A percentile compares a stretch with the other conserved stretches of the same genome.
Evolutionary conservation across 2,888 invertebrate species (phyloP).

Genomic region (Timandra comae): DNA sequence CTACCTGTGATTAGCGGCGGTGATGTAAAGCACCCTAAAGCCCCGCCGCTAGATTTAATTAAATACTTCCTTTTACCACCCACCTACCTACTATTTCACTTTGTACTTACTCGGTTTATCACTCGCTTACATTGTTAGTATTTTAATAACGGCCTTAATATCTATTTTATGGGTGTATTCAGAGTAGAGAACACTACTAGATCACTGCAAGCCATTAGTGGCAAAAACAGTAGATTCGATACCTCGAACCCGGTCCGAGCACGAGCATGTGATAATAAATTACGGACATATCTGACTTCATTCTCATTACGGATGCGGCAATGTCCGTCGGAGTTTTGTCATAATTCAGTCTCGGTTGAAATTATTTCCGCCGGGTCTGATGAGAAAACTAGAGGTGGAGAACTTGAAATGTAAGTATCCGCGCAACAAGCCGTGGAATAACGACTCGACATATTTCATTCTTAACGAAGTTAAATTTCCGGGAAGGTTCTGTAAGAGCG

Average conservation of each 20-base stretch:
- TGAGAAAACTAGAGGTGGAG: constrained; percentile 75
- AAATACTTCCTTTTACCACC: constrained; percentile 65
- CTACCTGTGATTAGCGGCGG: constrained; percentile 69
- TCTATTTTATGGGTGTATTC: constrained; percentile 5
- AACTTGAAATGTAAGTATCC: constrained; percentile 71
- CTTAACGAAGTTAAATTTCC: constrained; percentile 77
- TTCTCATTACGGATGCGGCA: constrained; percentile 76
- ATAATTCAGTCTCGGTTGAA: constrained; percentile 76
- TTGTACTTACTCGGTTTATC: constrained; percentile 53
- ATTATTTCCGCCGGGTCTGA: constrained; percentile 75
- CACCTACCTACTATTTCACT: constrained; percentile 59
- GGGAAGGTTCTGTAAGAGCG: constrained; percentile 66
- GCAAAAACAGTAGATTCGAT: constrained; percentile 51
- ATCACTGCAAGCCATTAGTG: constrained; percentile 24
- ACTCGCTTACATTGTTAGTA: constrained; percentile 42
- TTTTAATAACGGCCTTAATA: constrained; percentile 31
- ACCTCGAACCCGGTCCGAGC: constrained; percentile 32
- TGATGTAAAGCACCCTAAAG: constrained; percentile 55
- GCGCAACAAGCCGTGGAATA: constrained; percentile 73
- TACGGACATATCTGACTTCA: constrained; percentile 69
- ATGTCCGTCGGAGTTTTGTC: constrained; percentile 75
- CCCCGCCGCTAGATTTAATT: constrained; percentile 67
- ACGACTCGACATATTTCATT: constrained; percentile 74
- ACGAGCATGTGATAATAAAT: constrained; percentile 68
- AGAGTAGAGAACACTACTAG: constrained; percentile 12